phyloP scores from a whole-genome alignment of 92 coral and sea anemone species.

The Palythoa heliodiscus region DNA sequence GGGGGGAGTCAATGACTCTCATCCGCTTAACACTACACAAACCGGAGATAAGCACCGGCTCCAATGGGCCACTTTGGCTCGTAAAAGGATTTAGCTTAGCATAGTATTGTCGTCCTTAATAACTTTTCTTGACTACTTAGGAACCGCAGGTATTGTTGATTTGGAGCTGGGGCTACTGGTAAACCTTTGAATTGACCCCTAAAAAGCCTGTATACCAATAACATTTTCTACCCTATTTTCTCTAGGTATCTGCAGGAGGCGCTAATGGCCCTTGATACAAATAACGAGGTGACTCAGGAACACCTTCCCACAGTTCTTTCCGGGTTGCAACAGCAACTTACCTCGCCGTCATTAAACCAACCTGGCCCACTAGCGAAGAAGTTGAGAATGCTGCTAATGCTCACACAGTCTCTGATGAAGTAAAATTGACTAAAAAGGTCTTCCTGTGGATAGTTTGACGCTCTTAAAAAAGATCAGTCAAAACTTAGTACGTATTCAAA shows the following conservation, averaged over 20 bases:
- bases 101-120: no score
- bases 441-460: neutral
- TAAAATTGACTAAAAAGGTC: neutral
- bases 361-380: slow-evolving; percentile 67
- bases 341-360: slow-evolving; percentile 54
- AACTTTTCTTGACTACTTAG: no score
- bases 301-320: slow-evolving; percentile 81
- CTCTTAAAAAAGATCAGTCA: neutral
- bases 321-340: slow-evolving; percentile 83
- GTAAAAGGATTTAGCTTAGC: no score
- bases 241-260: slow-evolving; percentile 87
- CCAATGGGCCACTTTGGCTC: no score
- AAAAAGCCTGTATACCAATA: neutral
- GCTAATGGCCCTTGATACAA: slow-evolving; percentile 76
- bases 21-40: no score
- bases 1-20: no score
- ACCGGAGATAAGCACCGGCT: no score
- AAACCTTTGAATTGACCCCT: no score
- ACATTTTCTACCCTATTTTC: neutral
- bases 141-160: no score
- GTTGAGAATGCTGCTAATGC: slow-evolving; percentile 84
- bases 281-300: slow-evolving; percentile 80
- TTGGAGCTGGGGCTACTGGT: no score
- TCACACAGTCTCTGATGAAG: slow-evolving; percentile 78
- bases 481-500: no score